Conservation (phyloP, 2,113 vertebrate species). For the Larimichthys polyactis region DNA sequence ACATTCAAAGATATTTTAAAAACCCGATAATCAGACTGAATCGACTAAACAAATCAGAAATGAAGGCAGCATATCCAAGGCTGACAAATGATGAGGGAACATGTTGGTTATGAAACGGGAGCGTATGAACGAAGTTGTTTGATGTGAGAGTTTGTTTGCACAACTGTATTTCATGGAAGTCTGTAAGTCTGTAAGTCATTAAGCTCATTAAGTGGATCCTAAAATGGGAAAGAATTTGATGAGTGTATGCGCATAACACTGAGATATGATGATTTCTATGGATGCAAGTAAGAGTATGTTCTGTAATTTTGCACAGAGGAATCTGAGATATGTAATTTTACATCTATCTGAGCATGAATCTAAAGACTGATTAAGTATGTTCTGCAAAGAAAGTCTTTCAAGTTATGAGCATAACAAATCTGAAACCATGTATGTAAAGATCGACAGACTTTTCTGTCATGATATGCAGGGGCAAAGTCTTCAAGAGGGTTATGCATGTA, state of each 20-base stretch:
- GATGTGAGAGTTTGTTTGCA: not conserved
- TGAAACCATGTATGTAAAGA: not conserved
- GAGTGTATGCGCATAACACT: not conserved
- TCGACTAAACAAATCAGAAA: not conserved
- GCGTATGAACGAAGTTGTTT: not conserved
- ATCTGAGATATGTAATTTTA: not conserved
- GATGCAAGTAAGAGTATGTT: not conserved
- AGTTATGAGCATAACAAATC: not conserved
- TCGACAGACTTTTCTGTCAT: not conserved
- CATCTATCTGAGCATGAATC: not conserved
- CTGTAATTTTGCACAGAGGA: not conserved
- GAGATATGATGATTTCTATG: not conserved
- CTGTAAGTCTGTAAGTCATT: slow-evolving; percentile 12
- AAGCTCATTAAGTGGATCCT: not conserved
- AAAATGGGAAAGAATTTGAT: not conserved
- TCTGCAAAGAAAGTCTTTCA: not conserved
- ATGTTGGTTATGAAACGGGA: not conserved
- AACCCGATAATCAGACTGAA: not conserved
- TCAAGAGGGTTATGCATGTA: too few relatives aligned
- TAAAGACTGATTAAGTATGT: not conserved
- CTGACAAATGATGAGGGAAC: not conserved
- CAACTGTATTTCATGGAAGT: not conserved
- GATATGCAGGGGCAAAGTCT: not conserved
- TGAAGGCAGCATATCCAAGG: not conserved
- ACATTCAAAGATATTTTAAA: slow-evolving; percentile 8